Evolutionary conservation across 2,797 vertebrate species (phyloP), one percentile per base, ranked within the genome.

Genomic region (Triplophysa bombifrons): DNA sequence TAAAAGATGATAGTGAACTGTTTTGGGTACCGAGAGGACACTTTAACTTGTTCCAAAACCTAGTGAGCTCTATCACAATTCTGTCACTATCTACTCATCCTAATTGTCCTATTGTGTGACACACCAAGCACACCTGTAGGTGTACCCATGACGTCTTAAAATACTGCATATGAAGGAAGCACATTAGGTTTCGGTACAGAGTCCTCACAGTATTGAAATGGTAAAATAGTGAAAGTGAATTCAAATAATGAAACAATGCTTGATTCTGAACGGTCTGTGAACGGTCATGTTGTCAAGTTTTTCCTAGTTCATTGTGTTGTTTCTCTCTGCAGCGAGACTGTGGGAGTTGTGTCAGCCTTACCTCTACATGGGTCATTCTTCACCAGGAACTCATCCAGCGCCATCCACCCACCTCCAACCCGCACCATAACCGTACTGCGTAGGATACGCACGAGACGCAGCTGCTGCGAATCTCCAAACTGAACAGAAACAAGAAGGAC

Each of bases 301-400:
- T 34, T 44, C 30, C 22, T 66, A 25, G 70, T 53, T 53, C 53
- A 67, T 78, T 71, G 20, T 41, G 14, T 10, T 51, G 30, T 63
- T 60, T 69, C 60, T 4, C 50, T 25, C 6, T 61, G 58, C 25
- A 17, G 60, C 20, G 25, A 34, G 69, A 5, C 19, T 11, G 14
- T 16, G n/a, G 20, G 3, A 2, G 14, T 56, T 67, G 56, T 74
- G 44, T 79, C 19, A 17, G 70, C 74, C 93, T 95, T 92, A 99
- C 98, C 98, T 97, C 98, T 94, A 91, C 98, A 99, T 4, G 98
- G 98, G 87, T 99, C 98, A 0, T 99, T 99, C 89, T 99, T 99
- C 72, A 99, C 98, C 14, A 99, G 85, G 53, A 99, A 99, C 82
- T 99, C 98, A 55, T 99, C 98, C 87, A 99, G 94, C 55, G 98